These are phyloP conservation scores for Charina bottae DNA, from an alignment of 2,113 vertebrate genomes.

Conservation along the genomic window DNA sequence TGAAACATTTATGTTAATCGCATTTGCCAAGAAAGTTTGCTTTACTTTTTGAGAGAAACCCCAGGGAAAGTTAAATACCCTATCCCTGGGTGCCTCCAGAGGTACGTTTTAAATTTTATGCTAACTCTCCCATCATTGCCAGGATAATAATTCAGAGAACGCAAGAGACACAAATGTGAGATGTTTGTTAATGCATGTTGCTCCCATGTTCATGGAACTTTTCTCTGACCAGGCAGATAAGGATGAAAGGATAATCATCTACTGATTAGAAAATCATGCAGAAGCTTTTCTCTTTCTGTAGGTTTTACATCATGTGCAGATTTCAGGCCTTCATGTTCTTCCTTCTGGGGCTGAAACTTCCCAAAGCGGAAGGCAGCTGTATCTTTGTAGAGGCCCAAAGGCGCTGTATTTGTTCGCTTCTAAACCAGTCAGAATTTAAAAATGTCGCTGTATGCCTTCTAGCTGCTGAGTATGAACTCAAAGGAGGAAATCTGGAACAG, in stretches of 20 bases:
- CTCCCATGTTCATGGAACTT: no score
- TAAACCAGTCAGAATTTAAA: background rate
- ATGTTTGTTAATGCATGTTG: no score
- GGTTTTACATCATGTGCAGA: conserved; percentile 10
- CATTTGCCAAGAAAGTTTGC: background rate
- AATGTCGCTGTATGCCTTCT: conserved; percentile 59
- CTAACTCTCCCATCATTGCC: no score
- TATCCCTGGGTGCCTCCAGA: background rate
- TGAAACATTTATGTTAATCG: background rate
- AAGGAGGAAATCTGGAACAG: conserved; percentile 60
- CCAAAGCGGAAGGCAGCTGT: conserved; percentile 44
- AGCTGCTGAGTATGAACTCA: conserved; percentile 65
- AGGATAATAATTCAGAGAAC: no score
- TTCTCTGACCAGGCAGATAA: no score
- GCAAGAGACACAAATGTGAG: no score
- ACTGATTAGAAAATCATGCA: no score
- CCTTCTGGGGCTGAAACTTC: conserved; percentile 47
- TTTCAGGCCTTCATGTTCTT: conserved; percentile 19
- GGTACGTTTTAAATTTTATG: no score
- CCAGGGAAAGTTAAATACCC: background rate
- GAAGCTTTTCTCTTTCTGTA: background rate
- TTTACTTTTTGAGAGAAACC: background rate
- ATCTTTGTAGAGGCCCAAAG: conserved; percentile 40
- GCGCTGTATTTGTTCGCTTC: conserved; percentile 72
- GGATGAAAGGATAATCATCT: no score